Percentiles rank a stretch among this genome's conserved stretches.
Conservation (phyloP, 2,113 vertebrate genomes). For the Struthidea cinerea region DNA sequence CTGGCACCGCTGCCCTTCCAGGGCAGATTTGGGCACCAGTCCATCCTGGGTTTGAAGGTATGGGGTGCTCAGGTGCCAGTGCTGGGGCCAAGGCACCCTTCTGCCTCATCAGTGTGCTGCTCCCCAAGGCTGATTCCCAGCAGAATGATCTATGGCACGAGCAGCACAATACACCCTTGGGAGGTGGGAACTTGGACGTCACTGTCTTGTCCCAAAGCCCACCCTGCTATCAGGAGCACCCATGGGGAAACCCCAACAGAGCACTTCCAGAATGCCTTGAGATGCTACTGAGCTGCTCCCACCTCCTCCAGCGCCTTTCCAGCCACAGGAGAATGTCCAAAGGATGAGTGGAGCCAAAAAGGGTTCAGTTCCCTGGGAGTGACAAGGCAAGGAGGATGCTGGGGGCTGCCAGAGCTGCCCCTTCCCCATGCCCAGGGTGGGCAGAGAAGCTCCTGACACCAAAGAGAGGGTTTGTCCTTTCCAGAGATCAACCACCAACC, state of each 20-base stretch:
- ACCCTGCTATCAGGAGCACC: background rate
- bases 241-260: background rate
- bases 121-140: background rate
- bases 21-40: background rate
- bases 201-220: background rate
- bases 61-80: background rate
- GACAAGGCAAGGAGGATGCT: background rate
- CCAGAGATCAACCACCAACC: background rate
- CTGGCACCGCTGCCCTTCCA: background rate
- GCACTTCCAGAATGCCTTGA: background rate
- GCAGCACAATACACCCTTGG: background rate
- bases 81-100: background rate
- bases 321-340: background rate
- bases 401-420: background rate
- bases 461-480: conserved; percentile 24
- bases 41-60: background rate
- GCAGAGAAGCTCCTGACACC: conserved; percentile 16
- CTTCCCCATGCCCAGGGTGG: background rate
- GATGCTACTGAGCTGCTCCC: background rate
- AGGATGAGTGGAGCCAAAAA: background rate
- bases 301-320: background rate
- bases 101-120: background rate
- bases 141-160: background rate
- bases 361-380: background rate
- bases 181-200: background rate